Evolutionary conservation across 2,113 vertebrate genomes (phyloP).

Genomic region (Corydoras sp.): DNA sequence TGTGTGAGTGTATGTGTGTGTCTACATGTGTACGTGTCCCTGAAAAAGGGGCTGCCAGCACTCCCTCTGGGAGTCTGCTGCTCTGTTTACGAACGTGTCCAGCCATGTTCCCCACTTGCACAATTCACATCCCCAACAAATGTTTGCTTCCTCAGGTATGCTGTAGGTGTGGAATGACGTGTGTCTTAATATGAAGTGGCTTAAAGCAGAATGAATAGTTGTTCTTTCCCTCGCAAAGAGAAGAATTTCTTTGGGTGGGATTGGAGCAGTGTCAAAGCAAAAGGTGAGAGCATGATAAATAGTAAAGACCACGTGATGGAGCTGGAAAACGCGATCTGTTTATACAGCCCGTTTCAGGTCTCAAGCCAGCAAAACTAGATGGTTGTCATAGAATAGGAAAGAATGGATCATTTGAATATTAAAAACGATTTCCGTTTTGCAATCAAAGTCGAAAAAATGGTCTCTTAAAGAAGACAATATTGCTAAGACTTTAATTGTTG

Average conservation of each 20-base stretch:
- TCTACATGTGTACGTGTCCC: constrained; percentile 34
- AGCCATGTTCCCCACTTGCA: constrained; percentile 67
- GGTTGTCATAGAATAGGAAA: constrained; percentile 6
- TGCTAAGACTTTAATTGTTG: constrained; percentile 7
- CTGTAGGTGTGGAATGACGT: constrained; percentile 75
- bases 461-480: constrained; percentile 2
- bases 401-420: not conserved
- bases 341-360: constrained; percentile 19
- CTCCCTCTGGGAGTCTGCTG: constrained; percentile 63
- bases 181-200: constrained; percentile 72
- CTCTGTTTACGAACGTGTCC: constrained; percentile 70
- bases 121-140: constrained; percentile 58
- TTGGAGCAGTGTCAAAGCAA: constrained; percentile 18
- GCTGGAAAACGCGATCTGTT: constrained; percentile 14
- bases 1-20: constrained; percentile 28
- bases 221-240: constrained; percentile 54
- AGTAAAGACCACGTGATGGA: not conserved
- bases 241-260: constrained; percentile 46
- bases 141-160: constrained; percentile 76
- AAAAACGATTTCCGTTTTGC: constrained; percentile 9
- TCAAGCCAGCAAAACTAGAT: constrained; percentile 17
- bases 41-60: constrained; percentile 68
- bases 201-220: constrained; percentile 67
- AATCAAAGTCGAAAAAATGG: constrained; percentile 9
- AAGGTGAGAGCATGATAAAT: constrained; percentile 18